A percentile compares a stretch with the other conserved stretches of the same genome.
phyloP scores from a whole-genome alignment of 2,797 vertebrate species.

The Eurystomus glaucurus region DNA sequence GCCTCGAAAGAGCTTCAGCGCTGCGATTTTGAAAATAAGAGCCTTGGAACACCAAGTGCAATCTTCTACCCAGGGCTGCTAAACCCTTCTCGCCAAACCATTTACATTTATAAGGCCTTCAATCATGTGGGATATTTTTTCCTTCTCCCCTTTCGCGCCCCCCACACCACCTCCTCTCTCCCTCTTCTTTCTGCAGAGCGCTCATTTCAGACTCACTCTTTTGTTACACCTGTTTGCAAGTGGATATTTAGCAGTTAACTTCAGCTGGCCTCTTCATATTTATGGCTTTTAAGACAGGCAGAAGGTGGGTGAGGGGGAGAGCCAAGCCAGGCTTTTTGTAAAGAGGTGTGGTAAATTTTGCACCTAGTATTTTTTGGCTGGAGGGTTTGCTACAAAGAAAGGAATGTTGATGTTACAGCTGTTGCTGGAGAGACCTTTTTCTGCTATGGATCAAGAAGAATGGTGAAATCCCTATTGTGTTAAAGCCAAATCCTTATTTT shows the following conservation, averaged over 20 bases:
- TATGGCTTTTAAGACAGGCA: conserved; percentile 33
- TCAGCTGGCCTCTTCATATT: conserved; percentile 50
- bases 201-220: conserved; percentile 12
- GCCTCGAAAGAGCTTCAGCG: conserved; percentile 31
- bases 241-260: conserved; percentile 58
- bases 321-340: background rate
- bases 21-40: conserved; percentile 72
- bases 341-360: conserved; percentile 44
- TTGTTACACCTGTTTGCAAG: conserved; percentile 70
- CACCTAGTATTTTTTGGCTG: background rate
- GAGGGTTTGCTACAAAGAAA: conserved; percentile 31
- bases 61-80: conserved; percentile 74
- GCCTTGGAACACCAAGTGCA: conserved; percentile 58
- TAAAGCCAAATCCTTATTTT: conserved; percentile 17
- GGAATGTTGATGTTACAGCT: conserved; percentile 36
- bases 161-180: conserved; percentile 1
- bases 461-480: background rate
- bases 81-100: conserved; percentile 69
- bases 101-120: conserved; percentile 78
- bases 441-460: background rate
- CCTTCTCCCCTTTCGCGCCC: background rate
- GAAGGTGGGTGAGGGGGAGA: conserved; percentile 5
- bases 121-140: background rate
- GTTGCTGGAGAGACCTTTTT: conserved; percentile 40
- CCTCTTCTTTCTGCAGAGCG: background rate